Conservation (phyloP, 2,797 vertebrate species). For the Enteromius anoplus region DNA sequence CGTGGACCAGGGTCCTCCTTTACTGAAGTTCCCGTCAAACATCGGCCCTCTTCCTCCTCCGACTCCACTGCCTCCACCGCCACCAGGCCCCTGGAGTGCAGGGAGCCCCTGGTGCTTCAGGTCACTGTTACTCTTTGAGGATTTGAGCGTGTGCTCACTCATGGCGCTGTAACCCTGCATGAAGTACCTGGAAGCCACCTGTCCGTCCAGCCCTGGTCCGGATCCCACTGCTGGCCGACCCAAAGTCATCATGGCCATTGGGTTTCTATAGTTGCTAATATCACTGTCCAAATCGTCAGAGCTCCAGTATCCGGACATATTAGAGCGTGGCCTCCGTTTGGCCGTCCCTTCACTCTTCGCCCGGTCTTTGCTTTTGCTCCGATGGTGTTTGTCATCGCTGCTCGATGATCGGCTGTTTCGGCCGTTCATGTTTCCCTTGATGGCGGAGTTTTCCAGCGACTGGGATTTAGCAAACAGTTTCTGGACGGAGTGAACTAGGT, state of each 20-base stretch:
- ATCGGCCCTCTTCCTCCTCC: constrained; percentile 75
- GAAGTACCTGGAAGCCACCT: constrained; percentile 82
- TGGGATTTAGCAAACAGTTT: constrained; percentile 98
- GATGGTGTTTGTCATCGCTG: constrained; percentile 87
- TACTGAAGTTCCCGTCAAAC: constrained; percentile 85
- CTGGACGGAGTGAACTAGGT: constrained; percentile 96
- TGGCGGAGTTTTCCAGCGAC: constrained; percentile 88
- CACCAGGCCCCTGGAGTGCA: constrained; percentile 76
- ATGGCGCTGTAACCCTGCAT: constrained; percentile 97
- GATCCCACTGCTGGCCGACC: constrained; percentile 78
- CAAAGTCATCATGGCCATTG: constrained; percentile 92
- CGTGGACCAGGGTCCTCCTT: constrained; percentile 95
- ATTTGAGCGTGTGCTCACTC: constrained; percentile 88
- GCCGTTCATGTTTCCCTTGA: constrained; percentile 90
- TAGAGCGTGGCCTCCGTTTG: constrained; percentile 91
- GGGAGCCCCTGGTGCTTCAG: constrained; percentile 81
- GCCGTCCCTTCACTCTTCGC: constrained; percentile 88
- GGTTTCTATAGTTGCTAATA: constrained; percentile 88
- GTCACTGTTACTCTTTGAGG: constrained; percentile 93
- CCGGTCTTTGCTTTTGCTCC: constrained; percentile 97
- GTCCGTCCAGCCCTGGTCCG: constrained; percentile 71
- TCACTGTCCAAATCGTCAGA: constrained; percentile 95
- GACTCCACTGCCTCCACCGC: constrained; percentile 74
- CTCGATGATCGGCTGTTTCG: constrained; percentile 78
- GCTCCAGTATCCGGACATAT: constrained; percentile 99